Conservation (phyloP, 2,113 vertebrate genomes). For the Harpagus bidentatus region DNA sequence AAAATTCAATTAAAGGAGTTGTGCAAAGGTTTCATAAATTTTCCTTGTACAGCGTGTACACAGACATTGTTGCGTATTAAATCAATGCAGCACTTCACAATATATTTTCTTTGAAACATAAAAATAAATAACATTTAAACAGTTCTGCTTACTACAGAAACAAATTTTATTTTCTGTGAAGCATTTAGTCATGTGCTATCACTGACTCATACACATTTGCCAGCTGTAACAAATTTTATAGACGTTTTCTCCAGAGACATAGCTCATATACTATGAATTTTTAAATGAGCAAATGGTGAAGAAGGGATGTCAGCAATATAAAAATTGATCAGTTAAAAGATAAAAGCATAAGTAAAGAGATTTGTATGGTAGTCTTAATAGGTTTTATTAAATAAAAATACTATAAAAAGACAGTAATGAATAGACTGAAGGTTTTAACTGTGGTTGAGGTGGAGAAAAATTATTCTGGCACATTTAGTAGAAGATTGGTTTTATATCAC, state of each 20-base stretch:
- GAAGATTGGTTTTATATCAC: slow-evolving; percentile 80
- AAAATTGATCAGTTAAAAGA: slow-evolving; percentile 99
- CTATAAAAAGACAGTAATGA: slow-evolving; percentile 90
- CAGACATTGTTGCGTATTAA: slow-evolving; percentile 96
- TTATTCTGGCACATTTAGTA: slow-evolving; percentile 76
- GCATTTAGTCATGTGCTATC: slow-evolving; percentile 87
- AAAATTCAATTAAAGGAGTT: slow-evolving; percentile 99
- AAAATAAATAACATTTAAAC: slow-evolving; percentile 99
- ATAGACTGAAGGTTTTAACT: slow-evolving; percentile 75
- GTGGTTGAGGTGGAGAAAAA: slow-evolving; percentile 77
- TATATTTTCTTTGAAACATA: slow-evolving; percentile 99
- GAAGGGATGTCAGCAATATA: slow-evolving; percentile 98
- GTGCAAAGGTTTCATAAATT: slow-evolving; percentile 99
- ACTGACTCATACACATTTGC: slow-evolving; percentile 84
- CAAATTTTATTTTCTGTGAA: slow-evolving; percentile 95
- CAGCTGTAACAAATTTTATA: slow-evolving; percentile 92
- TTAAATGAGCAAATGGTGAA: slow-evolving; percentile 95
- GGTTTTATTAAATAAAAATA: slow-evolving; percentile 99
- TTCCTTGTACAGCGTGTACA: slow-evolving; percentile 83
- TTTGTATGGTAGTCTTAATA: slow-evolving; percentile 99
- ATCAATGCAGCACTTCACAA: slow-evolving; percentile 99
- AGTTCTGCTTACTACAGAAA: slow-evolving; percentile 99
- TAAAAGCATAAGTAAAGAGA: slow-evolving; percentile 91
- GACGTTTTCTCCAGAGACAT: slow-evolving; percentile 91
- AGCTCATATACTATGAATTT: slow-evolving; percentile 97